These are phyloP conservation scores for Erinaceus europaeus DNA, from an alignment of 2,113 vertebrate species.

Conservation along the genomic window DNA sequence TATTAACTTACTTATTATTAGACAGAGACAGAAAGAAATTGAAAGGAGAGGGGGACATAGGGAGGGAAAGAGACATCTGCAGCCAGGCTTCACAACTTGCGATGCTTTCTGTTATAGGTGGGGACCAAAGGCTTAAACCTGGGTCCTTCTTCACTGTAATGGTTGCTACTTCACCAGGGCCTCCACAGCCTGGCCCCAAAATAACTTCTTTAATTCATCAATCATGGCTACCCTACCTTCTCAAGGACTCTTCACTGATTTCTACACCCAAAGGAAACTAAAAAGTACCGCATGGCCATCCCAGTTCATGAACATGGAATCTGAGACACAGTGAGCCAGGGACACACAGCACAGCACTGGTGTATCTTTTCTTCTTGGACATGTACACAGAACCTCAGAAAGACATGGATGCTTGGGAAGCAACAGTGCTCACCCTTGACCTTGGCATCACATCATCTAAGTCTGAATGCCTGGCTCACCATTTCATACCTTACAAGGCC, in stretches of 20 bases:
- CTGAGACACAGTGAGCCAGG: not conserved
- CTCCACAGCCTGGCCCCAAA: no score
- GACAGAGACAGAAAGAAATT: no score
- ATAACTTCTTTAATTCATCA: not conserved
- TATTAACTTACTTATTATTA: no score
- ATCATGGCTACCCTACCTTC: not conserved
- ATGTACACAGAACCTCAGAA: not conserved
- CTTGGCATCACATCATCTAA: not conserved
- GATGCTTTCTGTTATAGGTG: no score
- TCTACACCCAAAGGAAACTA: not conserved
- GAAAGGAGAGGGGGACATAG: no score
- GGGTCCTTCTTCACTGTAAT: no score
- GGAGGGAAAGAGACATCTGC: no score
- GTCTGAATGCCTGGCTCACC: not conserved
- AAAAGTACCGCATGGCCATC: not conserved
- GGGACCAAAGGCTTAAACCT: no score
- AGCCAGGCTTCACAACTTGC: no score
- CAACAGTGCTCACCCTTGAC: accelerated
- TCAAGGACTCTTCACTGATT: not conserved
- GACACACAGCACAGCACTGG: not conserved
- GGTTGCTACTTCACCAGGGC: no score
- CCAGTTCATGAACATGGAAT: not conserved
- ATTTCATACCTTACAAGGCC: not conserved
- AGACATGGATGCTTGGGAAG: accelerated
- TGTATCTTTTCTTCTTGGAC: not conserved